Evolutionary conservation across 2,797 vertebrate species (phyloP).

Genomic region (Thaleichthys pacificus): DNA sequence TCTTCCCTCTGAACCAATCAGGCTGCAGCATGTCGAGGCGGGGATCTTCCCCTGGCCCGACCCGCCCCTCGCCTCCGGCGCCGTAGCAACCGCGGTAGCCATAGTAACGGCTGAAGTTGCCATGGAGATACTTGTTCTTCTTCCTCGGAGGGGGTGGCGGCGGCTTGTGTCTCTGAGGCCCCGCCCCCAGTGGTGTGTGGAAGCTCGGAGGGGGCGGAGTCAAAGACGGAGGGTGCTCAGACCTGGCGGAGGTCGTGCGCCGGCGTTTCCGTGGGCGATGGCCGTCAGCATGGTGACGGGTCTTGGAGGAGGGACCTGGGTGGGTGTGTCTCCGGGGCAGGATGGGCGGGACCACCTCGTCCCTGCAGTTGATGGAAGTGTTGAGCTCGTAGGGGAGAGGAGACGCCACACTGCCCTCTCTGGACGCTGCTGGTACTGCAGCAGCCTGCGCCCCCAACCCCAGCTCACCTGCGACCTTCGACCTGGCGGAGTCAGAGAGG

Average conservation of each 20-base stretch:
- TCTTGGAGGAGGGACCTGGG: slow-evolving; percentile 40
- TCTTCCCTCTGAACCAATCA: slow-evolving; percentile 84
- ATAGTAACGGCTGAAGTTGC: slow-evolving; percentile 84
- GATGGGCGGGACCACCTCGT: slow-evolving; percentile 78
- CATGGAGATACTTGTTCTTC: slow-evolving; percentile 74
- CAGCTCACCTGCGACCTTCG: slow-evolving; percentile 7
- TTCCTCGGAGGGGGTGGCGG: slow-evolving; percentile 31
- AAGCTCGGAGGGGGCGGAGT: slow-evolving; percentile 53
- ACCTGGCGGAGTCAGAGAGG: slow-evolving; percentile 8
- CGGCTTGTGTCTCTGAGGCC: slow-evolving; percentile 32
- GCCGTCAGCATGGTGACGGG: slow-evolving; percentile 33
- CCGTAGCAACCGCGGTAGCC: slow-evolving; percentile 77
- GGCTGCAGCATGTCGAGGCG: slow-evolving; percentile 76
- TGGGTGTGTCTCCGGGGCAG: slow-evolving; percentile 67
- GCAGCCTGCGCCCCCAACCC: background rate
- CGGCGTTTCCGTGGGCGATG: slow-evolving; percentile 68
- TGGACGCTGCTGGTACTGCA: slow-evolving; percentile 41
- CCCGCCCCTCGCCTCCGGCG: slow-evolving; percentile 55
- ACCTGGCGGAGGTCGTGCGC: slow-evolving; percentile 66
- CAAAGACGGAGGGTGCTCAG: slow-evolving; percentile 22
- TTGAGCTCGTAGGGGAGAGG: slow-evolving; percentile 88
- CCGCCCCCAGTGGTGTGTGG: slow-evolving; percentile 52
- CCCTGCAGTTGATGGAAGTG: slow-evolving; percentile 87
- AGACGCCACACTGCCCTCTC: slow-evolving; percentile 48
- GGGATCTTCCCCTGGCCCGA: slow-evolving; percentile 69